A percentile compares a stretch with the other conserved stretches of the same genome.
Evolutionary conservation across 2,797 vertebrate genomes (phyloP).

Genomic region (Artibeus jamaicensis): DNA sequence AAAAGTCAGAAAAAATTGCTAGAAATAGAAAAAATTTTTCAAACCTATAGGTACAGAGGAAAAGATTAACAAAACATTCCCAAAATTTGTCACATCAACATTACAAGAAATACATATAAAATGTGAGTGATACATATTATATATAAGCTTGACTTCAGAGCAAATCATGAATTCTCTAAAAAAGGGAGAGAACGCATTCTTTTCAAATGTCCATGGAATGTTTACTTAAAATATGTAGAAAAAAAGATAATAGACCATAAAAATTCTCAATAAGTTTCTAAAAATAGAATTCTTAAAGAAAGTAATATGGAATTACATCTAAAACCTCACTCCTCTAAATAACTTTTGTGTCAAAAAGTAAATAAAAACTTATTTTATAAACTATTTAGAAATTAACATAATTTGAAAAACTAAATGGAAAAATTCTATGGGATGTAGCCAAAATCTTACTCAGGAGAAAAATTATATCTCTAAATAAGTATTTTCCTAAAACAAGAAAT

Average conservation of each 20-base stretch:
- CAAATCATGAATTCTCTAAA: slow-evolving; percentile 6
- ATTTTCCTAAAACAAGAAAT: slow-evolving; percentile 58
- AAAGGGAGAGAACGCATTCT: background rate
- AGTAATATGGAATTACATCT: slow-evolving; percentile 48
- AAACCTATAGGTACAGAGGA: background rate
- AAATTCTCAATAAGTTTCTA: slow-evolving; percentile 27
- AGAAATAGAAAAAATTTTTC: background rate
- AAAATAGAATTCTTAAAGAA: background rate
- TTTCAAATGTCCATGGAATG: background rate
- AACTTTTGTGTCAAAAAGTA: background rate
- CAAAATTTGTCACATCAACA: slow-evolving; percentile 5
- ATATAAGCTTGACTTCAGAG: background rate
- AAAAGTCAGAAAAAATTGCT: slow-evolving; percentile 17
- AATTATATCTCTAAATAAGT: slow-evolving; percentile 40
- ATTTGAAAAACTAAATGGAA: slow-evolving; percentile 38
- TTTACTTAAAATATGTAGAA: slow-evolving; percentile 31
- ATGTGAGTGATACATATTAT: background rate
- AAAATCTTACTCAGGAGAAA: slow-evolving; percentile 39
- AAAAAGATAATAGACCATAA: background rate
- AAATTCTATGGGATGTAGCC: slow-evolving; percentile 34
- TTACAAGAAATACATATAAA: background rate
- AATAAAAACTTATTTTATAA: slow-evolving; percentile 47
- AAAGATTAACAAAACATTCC: slow-evolving; percentile 35
- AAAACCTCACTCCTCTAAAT: slow-evolving; percentile 35
- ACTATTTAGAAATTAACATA: slow-evolving; percentile 52